Conservation (phyloP, 2,888 invertebrate genomes). For the Drosophila mayaguana region DNA sequence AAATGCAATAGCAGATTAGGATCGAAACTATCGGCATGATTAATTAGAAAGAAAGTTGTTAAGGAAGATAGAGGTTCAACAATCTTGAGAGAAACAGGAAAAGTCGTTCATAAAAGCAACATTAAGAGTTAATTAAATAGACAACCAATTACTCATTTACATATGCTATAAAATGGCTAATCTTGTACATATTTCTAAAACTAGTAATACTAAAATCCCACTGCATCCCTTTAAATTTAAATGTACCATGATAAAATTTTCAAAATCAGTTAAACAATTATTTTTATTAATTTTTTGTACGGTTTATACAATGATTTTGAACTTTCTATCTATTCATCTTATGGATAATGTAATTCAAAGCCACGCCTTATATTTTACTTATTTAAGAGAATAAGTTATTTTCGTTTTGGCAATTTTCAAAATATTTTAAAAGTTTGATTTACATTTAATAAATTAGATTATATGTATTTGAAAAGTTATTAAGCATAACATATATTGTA, state of each 20-base stretch:
- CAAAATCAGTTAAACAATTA: background rate
- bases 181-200: too few relatives aligned
- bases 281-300: constrained; percentile 5
- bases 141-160: too few relatives aligned
- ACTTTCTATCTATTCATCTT: constrained; percentile 7
- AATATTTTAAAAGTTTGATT: background rate
- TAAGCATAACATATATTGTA: background rate
- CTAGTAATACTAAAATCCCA: too few relatives aligned
- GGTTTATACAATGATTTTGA: constrained; percentile 1
- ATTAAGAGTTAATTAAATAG: too few relatives aligned
- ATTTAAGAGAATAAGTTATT: constrained; percentile 3
- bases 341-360: background rate
- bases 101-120: too few relatives aligned
- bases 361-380: background rate
- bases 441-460: background rate
- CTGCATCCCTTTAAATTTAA: too few relatives aligned
- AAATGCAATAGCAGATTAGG: too few relatives aligned
- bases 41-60: too few relatives aligned
- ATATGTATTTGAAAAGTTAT: background rate
- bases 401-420: background rate
- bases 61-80: too few relatives aligned
- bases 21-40: too few relatives aligned
- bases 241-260: background rate
- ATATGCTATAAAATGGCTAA: too few relatives aligned
- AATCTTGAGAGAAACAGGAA: too few relatives aligned